A percentile compares a stretch with the other conserved stretches of the same genome.
These are phyloP conservation scores for Aethes cnicana DNA, from an alignment of 2,888 invertebrate species.

Conservation along the genomic window DNA sequence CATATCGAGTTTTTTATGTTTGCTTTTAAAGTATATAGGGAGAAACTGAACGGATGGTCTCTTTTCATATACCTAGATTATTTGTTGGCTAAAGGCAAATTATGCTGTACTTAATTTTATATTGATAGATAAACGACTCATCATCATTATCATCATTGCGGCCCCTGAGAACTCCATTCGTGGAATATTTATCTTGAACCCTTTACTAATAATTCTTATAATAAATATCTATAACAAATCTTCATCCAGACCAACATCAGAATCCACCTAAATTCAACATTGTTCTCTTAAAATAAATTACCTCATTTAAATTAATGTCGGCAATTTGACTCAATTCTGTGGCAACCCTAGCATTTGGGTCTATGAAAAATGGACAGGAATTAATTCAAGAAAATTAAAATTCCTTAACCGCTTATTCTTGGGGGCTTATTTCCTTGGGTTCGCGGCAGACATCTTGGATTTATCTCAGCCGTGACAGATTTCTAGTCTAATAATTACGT, in stretches of 20 bases:
- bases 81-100: no score
- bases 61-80: no score
- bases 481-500: slow-evolving; percentile 6
- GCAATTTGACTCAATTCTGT: slow-evolving; percentile 23
- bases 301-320: slow-evolving; percentile 16
- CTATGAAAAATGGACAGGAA: slow-evolving; percentile 56
- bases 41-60: no score
- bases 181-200: no score
- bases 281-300: slow-evolving; percentile 13
- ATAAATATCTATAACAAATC: not conserved
- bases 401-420: slow-evolving; percentile 46
- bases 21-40: no score
- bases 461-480: slow-evolving; percentile 11
- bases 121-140: no score
- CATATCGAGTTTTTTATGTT: no score
- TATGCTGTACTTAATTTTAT: no score
- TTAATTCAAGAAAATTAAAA: slow-evolving; percentile 60
- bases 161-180: no score
- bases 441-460: slow-evolving; percentile 24
- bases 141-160: no score
- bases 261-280: not conserved
- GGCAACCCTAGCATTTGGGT: slow-evolving; percentile 31
- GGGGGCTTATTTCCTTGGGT: slow-evolving; percentile 32
- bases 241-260: not conserved
- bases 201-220: no score